A percentile compares a stretch with the other conserved stretches of the same genome.
These are phyloP conservation scores for Nomada hirtipes DNA, from an alignment of 2,888 invertebrate genomes.

Conservation along the genomic window DNA sequence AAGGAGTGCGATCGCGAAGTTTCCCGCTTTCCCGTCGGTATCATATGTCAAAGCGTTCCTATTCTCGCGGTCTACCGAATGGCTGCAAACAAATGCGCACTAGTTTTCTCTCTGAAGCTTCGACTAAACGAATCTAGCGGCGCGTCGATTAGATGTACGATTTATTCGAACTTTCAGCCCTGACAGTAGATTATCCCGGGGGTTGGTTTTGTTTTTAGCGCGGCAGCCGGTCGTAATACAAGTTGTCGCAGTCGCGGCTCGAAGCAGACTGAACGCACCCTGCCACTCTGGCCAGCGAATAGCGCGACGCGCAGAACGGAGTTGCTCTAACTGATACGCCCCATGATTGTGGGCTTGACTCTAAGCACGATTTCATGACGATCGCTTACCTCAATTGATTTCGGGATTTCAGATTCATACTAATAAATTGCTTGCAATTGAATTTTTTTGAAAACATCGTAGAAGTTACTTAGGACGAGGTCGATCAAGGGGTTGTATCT, in stretches of 20 bases:
- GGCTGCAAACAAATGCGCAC: no score
- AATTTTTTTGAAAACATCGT: no score
- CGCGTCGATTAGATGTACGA: neutral
- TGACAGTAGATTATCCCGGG: neutral
- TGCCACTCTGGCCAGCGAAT: slow-evolving; percentile 45
- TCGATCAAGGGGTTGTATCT: neutral
- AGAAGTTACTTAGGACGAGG: neutral
- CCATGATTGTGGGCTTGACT: slow-evolving; percentile 42
- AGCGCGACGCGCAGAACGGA: slow-evolving; percentile 59
- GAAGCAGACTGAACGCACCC: slow-evolving; percentile 75
- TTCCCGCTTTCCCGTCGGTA: slow-evolving; percentile 45
- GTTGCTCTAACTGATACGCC: slow-evolving; percentile 54
- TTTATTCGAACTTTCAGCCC: neutral
- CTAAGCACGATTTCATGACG: slow-evolving; percentile 28
- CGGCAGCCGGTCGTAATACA: slow-evolving; percentile 62
- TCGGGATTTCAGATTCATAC: neutral
- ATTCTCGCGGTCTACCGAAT: neutral
- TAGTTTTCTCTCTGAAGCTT: neutral
- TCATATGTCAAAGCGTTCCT: slow-evolving; percentile 21
- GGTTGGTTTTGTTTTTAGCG: slow-evolving; percentile 39
- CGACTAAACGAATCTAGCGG: neutral
- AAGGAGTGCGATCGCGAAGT: slow-evolving; percentile 31
- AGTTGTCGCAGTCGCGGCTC: slow-evolving; percentile 76
- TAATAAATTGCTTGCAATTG: neutral
- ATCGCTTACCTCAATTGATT: neutral